Percentiles rank a stretch among this genome's conserved stretches.
These are phyloP conservation scores for Holotrichia oblita DNA, from an alignment of 1,140 invertebrate species.

Conservation along the genomic window DNA sequence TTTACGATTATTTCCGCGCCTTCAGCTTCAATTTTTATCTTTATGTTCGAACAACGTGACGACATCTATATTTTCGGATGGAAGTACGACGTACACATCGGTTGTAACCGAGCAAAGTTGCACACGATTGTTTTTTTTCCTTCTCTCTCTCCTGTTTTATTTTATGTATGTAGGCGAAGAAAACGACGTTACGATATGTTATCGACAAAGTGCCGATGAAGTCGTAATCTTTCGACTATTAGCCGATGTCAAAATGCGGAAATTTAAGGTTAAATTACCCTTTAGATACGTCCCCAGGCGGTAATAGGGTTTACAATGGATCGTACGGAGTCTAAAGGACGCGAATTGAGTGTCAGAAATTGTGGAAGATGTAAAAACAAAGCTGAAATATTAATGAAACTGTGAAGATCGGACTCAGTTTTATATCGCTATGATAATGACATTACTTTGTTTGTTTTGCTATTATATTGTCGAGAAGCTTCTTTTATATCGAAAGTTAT, in stretches of 20 bases:
- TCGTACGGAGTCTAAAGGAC: too few species aligned
- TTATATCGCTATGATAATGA: too few species aligned
- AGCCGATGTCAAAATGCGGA: conserved; percentile 5
- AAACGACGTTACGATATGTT: background rate
- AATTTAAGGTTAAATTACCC: conserved; percentile 1
- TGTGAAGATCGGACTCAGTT: too few species aligned
- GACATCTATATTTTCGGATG: background rate
- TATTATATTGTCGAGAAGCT: too few species aligned
- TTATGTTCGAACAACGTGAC: conserved; percentile 16
- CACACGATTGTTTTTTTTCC: too few species aligned
- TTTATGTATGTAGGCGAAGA: background rate
- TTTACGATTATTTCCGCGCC: background rate
- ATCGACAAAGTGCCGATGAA: background rate
- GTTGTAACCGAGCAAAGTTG: too few species aligned
- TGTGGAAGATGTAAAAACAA: too few species aligned
- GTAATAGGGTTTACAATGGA: background rate
- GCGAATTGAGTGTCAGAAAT: too few species aligned
- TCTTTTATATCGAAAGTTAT: too few species aligned
- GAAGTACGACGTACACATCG: background rate
- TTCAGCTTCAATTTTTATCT: background rate
- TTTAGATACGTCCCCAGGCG: background rate
- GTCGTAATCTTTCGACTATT: background rate
- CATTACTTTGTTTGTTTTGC: too few species aligned
- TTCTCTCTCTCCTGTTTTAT: too few species aligned
- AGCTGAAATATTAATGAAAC: too few species aligned